Conservation (phyloP, 2,113 vertebrate species). For the Gopherus flavomarginatus region DNA sequence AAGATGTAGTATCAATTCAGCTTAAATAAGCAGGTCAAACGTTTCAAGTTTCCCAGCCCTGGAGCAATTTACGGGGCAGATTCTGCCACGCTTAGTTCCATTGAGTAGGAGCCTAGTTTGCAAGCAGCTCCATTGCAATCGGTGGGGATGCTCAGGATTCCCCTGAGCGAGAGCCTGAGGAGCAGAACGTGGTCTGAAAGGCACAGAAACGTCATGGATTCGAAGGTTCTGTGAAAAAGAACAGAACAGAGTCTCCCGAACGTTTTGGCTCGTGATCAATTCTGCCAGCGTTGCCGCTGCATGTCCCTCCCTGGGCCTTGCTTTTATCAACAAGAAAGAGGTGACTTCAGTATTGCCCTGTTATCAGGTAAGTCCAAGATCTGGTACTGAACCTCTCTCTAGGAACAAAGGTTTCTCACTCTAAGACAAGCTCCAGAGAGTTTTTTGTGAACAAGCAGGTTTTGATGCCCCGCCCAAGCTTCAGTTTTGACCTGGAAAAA, state of each 20-base stretch:
- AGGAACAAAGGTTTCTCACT: conserved; percentile 60
- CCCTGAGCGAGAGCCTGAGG: neutral
- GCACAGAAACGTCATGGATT: neutral
- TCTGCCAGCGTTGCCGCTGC: conserved; percentile 48
- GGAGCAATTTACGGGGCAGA: neutral
- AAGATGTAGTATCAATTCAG: conserved; percentile 47
- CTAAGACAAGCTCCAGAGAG: conserved; percentile 65
- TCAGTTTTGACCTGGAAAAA: conserved; percentile 74
- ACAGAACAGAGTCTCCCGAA: conserved; percentile 20
- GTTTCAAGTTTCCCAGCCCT: neutral
- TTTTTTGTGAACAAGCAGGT: conserved; percentile 82
- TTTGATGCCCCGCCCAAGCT: conserved; percentile 75
- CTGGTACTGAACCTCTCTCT: conserved; percentile 60
- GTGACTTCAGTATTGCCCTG: conserved; percentile 48
- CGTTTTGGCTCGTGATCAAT: conserved; percentile 54
- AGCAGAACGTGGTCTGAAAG: neutral
- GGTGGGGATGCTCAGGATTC: neutral
- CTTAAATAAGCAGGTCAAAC: neutral
- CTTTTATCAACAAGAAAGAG: conserved; percentile 70
- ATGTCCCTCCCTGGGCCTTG: conserved; percentile 55
- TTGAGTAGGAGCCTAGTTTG: neutral
- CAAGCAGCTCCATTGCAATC: neutral
- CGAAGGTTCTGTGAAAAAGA: conserved; percentile 30
- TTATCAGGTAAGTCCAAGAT: conserved; percentile 24
- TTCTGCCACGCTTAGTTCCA: neutral